Conservation (phyloP, 2,797 vertebrate species). For the Macropus fuliginosus region DNA sequence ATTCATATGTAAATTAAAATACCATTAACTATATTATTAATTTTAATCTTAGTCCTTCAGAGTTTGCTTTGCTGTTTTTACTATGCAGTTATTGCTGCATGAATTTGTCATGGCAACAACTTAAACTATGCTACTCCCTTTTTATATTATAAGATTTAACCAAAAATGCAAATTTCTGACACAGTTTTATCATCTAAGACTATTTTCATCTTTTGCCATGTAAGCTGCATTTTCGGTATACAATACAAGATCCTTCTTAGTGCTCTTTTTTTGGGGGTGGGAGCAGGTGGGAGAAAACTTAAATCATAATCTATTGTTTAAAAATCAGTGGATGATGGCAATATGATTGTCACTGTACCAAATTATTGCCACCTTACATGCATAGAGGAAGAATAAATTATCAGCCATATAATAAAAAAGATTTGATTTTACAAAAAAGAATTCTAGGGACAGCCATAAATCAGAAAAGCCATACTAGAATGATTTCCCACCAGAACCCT, state of each 20-base stretch:
- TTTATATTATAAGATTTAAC: conserved; percentile 22
- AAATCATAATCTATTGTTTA: conserved; percentile 66
- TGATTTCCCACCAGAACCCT: conserved; percentile 73
- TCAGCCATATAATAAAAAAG: conserved; percentile 72
- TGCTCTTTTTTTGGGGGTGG: conserved; percentile 2
- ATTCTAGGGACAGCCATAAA: conserved; percentile 74
- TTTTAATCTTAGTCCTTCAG: conserved; percentile 29
- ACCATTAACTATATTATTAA: background rate
- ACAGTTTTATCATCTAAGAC: conserved; percentile 58
- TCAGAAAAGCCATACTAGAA: conserved; percentile 72
- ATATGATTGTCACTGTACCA: conserved; percentile 73
- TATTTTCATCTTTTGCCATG: conserved; percentile 57
- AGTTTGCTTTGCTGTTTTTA: background rate
- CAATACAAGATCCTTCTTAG: conserved; percentile 38
- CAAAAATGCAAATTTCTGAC: conserved; percentile 46
- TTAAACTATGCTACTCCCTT: background rate
- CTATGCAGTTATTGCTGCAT: conserved; percentile 2
- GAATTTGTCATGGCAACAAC: background rate
- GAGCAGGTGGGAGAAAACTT: conserved; percentile 23
- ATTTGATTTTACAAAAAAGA: conserved; percentile 77
- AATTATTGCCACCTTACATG: conserved; percentile 69
- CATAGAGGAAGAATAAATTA: conserved; percentile 78
- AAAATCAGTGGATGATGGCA: conserved; percentile 67
- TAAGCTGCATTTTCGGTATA: conserved; percentile 66
- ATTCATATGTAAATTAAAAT: conserved; percentile 21